Evolutionary conservation across 2,888 invertebrate species (phyloP), one percentile per base, ranked within the genome.

Genomic region (Nasonia oneida): DNA sequence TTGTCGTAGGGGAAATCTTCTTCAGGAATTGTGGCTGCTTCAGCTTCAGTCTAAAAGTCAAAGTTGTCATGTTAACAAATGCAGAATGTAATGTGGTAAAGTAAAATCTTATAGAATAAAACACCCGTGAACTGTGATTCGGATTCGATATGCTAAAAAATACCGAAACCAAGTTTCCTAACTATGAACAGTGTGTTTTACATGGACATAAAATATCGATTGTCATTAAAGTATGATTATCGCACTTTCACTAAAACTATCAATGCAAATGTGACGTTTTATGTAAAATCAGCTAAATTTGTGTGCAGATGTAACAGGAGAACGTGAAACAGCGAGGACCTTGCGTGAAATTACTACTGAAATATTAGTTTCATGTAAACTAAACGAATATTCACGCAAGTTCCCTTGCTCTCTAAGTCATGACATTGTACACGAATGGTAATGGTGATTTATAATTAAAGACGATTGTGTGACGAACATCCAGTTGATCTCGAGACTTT

Each of bases 1-100:
- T 84, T 87, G 29, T 61, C 50, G 64, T 86, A 87, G 39, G 85
- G 85, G 10, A 84, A 76, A 18, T 86, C 86, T 75, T 85, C 87
- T 18, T 87, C 86, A 29, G 89, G 74, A 42, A 87, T 73, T 2
- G 85, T 81, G 10, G 53, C 57, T 29, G 73, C 6, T 84, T 79
- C 84, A 33, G 83, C 83, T 82, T 85, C 84, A 79, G 53, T 76
- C 85, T 87, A 83, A 5, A 87, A 3, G 37, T 29, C 47, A 33
- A 47, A n/a, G 73, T 57, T 61, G 15, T 6, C 1, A 53, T 42
- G 23, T 5, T n/a, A 29, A n/a, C 15, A 64, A 47, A 23, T 47
- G 4, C 4, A 18, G 39, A n/a, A 3, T 29, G 8, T 14, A 29
- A 14, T 10, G 1, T 8, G 23, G 12, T 42, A 47, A 12, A 23